Evolutionary conservation across 2,888 invertebrate species (phyloP).

Genomic region (Xestia xanthographa): DNA sequence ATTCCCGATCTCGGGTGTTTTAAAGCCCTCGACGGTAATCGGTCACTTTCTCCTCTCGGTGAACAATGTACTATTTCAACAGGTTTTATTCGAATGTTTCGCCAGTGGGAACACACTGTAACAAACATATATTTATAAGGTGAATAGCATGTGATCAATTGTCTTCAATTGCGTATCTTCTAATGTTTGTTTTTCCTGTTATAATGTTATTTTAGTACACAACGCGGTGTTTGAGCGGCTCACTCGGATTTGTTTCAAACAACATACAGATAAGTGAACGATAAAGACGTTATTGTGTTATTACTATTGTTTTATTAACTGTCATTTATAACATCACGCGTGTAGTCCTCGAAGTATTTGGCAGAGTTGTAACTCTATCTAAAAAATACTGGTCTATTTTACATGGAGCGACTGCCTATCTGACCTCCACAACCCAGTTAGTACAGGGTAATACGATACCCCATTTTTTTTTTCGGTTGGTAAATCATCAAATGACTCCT

Average conservation of each 20-base stretch:
- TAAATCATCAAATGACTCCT: too few species aligned
- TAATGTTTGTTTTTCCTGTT: constrained; percentile 48
- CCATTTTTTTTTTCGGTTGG: too few species aligned
- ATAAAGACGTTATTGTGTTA: constrained; percentile 27
- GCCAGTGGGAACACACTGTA: background rate
- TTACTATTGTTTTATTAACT: constrained; percentile 19
- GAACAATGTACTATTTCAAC: too few species aligned
- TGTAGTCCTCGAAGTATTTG: background rate
- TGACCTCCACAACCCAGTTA: too few species aligned
- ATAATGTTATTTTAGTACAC: constrained; percentile 42
- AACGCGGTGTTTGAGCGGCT: constrained; percentile 38
- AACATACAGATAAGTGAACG: constrained; percentile 38
- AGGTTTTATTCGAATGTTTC: background rate
- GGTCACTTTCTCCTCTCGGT: too few species aligned
- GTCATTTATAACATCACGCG: background rate
- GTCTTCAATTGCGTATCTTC: constrained; percentile 10
- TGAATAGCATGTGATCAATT: constrained; percentile 23
- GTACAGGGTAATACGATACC: too few species aligned
- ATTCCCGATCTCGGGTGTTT: too few species aligned
- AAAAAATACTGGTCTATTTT: too few species aligned
- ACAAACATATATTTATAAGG: background rate
- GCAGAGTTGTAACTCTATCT: background rate
- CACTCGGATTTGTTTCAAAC: constrained; percentile 33
- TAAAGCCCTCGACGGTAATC: too few species aligned
- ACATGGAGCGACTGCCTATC: too few species aligned